These are phyloP conservation scores for Zaprionus vittiger DNA, from an alignment of 1,140 invertebrate genomes.

Conservation along the genomic window DNA sequence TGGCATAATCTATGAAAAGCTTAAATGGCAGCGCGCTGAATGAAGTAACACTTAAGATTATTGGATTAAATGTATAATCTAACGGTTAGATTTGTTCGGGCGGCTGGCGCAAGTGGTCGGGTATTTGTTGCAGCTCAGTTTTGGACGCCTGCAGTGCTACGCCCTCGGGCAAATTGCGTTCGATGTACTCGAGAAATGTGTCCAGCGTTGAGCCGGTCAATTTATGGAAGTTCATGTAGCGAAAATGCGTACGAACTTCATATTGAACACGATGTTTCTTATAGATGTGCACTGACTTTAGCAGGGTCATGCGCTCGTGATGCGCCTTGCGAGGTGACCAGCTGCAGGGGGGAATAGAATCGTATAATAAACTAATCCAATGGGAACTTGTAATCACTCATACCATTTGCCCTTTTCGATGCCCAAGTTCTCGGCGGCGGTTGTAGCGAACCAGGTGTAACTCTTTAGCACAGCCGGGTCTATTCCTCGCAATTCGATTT, in stretches of 20 bases:
- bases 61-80: slow-evolving; percentile 13
- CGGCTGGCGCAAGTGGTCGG: slow-evolving; percentile 85
- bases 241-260: slow-evolving; percentile 96
- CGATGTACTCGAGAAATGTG: slow-evolving; percentile 98
- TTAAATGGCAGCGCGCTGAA: not conserved
- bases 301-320: slow-evolving; percentile 91
- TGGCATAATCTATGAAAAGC: slow-evolving; percentile 27
- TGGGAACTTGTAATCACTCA: slow-evolving; percentile 48
- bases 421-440: slow-evolving; percentile 91
- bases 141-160: slow-evolving; percentile 97
- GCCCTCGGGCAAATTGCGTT: slow-evolving; percentile 98
- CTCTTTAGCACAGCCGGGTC: slow-evolving; percentile 94
- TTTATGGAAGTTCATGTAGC: slow-evolving; percentile 92
- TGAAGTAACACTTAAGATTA: slow-evolving; percentile 33
- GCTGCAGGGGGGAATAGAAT: slow-evolving; percentile 85
- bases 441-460: slow-evolving; percentile 93
- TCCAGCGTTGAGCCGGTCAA: slow-evolving; percentile 97
- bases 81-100: slow-evolving; percentile 67
- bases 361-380: not conserved
- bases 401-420: slow-evolving; percentile 91
- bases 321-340: slow-evolving; percentile 89
- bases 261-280: slow-evolving; percentile 98
- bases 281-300: slow-evolving; percentile 95
- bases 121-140: slow-evolving; percentile 87
- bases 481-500: slow-evolving; percentile 94